Percentiles rank a stretch among this genome's conserved stretches.
These are phyloP conservation scores for Lacanobia wlatinum DNA, from an alignment of 2,888 invertebrate species.

Conservation along the genomic window DNA sequence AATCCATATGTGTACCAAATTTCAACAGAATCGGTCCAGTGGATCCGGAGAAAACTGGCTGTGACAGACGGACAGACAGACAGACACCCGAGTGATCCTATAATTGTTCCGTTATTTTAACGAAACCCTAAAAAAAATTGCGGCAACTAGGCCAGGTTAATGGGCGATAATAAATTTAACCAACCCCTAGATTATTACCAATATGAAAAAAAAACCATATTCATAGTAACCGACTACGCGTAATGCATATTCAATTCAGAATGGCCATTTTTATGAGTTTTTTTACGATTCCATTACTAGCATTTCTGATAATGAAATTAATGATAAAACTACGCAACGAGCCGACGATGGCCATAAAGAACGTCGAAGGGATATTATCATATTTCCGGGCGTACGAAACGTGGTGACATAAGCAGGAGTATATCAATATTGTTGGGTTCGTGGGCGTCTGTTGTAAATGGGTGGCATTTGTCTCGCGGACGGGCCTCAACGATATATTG, in stretches of 20 bases:
- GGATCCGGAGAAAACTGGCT: no score
- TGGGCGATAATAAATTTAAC: not conserved
- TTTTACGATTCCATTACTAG: constrained; percentile 13
- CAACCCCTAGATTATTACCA: not conserved
- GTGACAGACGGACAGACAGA: no score
- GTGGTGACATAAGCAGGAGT: constrained; percentile 24
- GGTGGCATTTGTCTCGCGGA: constrained; percentile 35
- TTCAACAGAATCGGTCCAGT: no score
- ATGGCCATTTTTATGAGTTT: constrained; percentile 20
- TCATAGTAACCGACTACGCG: not conserved
- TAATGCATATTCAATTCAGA: constrained; percentile 2
- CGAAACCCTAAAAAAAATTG: no score
- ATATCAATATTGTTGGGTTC: constrained; percentile 38
- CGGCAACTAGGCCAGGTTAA: not conserved
- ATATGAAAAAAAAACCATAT: not conserved
- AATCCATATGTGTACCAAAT: no score
- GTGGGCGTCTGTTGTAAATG: constrained; percentile 46
- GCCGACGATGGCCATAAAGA: constrained; percentile 17
- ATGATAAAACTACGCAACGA: constrained; percentile 30
- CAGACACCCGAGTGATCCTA: no score
- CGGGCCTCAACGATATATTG: constrained; percentile 14
- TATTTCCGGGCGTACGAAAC: constrained; percentile 33
- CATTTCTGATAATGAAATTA: constrained; percentile 10
- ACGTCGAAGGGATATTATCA: constrained; percentile 28
- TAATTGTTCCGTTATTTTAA: no score